These are phyloP conservation scores for Zygothrica quintamaculata DNA, from an alignment of 2,888 invertebrate genomes.

Conservation along the genomic window DNA sequence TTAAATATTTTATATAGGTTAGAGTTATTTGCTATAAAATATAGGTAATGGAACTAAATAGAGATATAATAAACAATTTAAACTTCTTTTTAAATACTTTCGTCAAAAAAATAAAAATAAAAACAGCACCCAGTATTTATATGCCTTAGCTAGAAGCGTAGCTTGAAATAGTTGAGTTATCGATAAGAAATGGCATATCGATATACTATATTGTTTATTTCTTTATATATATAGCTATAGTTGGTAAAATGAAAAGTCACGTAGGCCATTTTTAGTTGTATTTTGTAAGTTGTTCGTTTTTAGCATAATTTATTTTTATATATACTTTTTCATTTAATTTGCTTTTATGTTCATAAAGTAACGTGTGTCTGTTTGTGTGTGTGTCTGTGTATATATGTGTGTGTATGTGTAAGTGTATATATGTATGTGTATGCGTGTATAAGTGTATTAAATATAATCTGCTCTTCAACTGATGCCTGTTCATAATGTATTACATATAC, in stretches of 20 bases:
- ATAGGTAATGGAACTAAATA: no score
- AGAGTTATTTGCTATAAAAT: no score
- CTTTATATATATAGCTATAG: neutral
- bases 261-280: constrained; percentile 56
- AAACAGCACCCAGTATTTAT: no score
- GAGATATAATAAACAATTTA: no score
- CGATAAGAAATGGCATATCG: neutral
- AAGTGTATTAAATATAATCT: constrained; percentile 35
- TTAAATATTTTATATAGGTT: no score
- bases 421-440: constrained; percentile 24
- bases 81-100: no score
- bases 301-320: constrained; percentile 81
- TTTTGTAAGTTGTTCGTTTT: constrained; percentile 70
- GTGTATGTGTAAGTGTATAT: constrained; percentile 29
- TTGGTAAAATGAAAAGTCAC: constrained; percentile 46
- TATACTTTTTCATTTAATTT: constrained; percentile 80
- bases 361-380: constrained; percentile 76
- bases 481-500: constrained; percentile 42
- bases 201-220: no score
- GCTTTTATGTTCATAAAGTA: constrained; percentile 81
- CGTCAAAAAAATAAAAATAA: no score
- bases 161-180: constrained; percentile 5
- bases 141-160: no score
- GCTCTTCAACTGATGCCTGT: constrained; percentile 37
- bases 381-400: constrained; percentile 43